These are phyloP conservation scores for Lordiphosa mommai DNA, from an alignment of 1,140 invertebrate genomes.

Conservation along the genomic window DNA sequence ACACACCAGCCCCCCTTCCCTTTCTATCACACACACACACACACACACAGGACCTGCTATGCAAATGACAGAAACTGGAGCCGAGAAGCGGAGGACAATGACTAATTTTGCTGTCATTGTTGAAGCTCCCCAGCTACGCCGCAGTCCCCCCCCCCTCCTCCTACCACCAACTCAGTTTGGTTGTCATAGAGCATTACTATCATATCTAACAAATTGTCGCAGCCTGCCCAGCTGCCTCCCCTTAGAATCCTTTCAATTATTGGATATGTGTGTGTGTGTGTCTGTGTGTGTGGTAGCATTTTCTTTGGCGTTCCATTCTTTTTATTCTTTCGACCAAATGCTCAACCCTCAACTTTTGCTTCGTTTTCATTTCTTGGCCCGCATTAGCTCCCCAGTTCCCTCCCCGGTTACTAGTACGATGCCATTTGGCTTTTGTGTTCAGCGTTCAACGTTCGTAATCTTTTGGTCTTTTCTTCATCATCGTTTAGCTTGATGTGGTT, in stretches of 20 bases:
- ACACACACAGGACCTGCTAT: slow-evolving; percentile 16
- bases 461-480: slow-evolving; percentile 76
- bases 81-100: slow-evolving; percentile 43
- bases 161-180: slow-evolving; percentile 1
- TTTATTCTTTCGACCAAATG: slow-evolving; percentile 29
- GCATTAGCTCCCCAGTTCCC: slow-evolving; percentile 23
- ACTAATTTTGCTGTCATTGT: slow-evolving; percentile 71
- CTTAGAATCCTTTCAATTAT: slow-evolving; percentile 68
- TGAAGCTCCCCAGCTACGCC: too few relatives aligned
- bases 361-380: slow-evolving; percentile 64
- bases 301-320: slow-evolving; percentile 12
- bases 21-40: neutral
- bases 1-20: neutral
- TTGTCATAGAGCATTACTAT: slow-evolving; percentile 57
- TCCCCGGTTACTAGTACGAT: neutral
- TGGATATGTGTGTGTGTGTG: slow-evolving; percentile 51
- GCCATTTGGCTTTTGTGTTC: slow-evolving; percentile 18
- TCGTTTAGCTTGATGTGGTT: slow-evolving; percentile 77
- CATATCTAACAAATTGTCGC: slow-evolving; percentile 72
- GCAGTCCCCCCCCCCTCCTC: too few relatives aligned
- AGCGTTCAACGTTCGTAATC: slow-evolving; percentile 64
- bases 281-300: slow-evolving; percentile 15
- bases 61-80: slow-evolving; percentile 40
- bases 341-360: slow-evolving; percentile 49
- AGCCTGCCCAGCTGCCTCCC: neutral